A percentile compares a stretch with the other conserved stretches of the same genome.
These are phyloP conservation scores for Antrozous pallidus DNA, from an alignment of 2,797 vertebrate species.

Conservation along the genomic window DNA sequence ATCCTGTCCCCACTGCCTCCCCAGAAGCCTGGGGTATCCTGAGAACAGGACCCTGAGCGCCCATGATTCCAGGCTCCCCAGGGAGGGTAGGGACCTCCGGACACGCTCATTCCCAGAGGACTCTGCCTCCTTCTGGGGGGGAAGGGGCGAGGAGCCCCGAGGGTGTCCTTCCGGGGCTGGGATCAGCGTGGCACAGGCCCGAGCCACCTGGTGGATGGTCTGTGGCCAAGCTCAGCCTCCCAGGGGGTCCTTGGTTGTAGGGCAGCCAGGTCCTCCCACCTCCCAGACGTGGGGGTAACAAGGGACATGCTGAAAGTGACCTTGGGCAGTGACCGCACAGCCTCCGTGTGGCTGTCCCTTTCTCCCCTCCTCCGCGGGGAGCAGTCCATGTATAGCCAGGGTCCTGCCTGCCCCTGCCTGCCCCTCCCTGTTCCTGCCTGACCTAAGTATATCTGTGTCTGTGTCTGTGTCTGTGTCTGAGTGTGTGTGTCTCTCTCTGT, in stretches of 20 bases:
- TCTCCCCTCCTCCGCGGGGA: not conserved
- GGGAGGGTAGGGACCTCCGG: fast-evolving
- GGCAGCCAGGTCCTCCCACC: fast-evolving
- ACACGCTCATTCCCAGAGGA: no score
- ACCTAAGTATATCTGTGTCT: no score
- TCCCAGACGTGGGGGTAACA: fast-evolving
- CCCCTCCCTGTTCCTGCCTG: no score
- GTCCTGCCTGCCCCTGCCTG: fast-evolving
- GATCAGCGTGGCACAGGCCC: fast-evolving
- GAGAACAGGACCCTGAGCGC: not conserved
- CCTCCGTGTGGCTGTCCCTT: not conserved
- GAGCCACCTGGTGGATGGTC: fast-evolving
- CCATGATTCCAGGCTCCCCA: fast-evolving
- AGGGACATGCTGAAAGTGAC: not conserved
- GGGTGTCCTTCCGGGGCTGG: not conserved
- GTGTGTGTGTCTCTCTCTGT: no score
- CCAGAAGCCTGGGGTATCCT: not conserved
- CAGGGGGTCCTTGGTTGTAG: fast-evolving
- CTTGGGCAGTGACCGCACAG: fast-evolving
- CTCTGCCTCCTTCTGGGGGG: not conserved
- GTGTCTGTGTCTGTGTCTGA: no score
- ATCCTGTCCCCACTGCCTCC: not conserved
- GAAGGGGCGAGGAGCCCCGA: not conserved
- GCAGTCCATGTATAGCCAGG: not conserved
- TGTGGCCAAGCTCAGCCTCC: fast-evolving